phyloP scores from a whole-genome alignment of 2,113 vertebrate species.

The Tor tambroides region DNA sequence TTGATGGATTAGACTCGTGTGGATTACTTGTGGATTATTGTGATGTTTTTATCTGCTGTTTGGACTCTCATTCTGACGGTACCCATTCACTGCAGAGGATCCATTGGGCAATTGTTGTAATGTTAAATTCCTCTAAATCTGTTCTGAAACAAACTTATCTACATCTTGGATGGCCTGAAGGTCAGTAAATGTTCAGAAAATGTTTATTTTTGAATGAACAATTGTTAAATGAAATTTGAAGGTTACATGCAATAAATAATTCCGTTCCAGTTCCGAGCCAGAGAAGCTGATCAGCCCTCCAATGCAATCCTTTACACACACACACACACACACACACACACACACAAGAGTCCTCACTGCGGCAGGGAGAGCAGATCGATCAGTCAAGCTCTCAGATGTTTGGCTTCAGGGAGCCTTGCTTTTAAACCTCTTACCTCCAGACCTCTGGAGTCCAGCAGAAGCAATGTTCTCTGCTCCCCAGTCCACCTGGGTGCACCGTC shows the following conservation, averaged over 20 bases:
- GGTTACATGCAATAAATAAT: background rate
- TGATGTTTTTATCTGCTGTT: background rate
- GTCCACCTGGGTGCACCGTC: background rate
- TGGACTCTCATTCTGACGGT: background rate
- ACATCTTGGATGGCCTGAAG: background rate
- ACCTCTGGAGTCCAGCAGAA: slow-evolving; percentile 14
- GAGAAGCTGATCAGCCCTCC: background rate
- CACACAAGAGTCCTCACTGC: background rate
- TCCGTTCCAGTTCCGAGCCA: slow-evolving; percentile 1
- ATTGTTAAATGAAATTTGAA: background rate
- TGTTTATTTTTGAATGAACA: background rate
- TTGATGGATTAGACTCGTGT: background rate
- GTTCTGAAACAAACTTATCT: background rate
- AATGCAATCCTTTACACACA: slow-evolving; percentile 2
- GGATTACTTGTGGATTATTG: background rate
- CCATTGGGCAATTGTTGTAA: background rate
- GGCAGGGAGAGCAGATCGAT: slow-evolving; percentile 45
- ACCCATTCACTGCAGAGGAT: background rate
- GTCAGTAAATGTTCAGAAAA: background rate
- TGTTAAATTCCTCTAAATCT: background rate
- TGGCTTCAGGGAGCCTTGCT: slow-evolving; percentile 4
- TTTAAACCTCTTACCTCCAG: slow-evolving; percentile 35
- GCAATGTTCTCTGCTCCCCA: background rate
- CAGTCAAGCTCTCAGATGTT: slow-evolving; percentile 43
- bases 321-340: slow-evolving; percentile 34